Evolutionary conservation across 2,797 vertebrate genomes (phyloP), one percentile per base, ranked within the genome.

Genomic region (Schizopygopsis malacanthus): DNA sequence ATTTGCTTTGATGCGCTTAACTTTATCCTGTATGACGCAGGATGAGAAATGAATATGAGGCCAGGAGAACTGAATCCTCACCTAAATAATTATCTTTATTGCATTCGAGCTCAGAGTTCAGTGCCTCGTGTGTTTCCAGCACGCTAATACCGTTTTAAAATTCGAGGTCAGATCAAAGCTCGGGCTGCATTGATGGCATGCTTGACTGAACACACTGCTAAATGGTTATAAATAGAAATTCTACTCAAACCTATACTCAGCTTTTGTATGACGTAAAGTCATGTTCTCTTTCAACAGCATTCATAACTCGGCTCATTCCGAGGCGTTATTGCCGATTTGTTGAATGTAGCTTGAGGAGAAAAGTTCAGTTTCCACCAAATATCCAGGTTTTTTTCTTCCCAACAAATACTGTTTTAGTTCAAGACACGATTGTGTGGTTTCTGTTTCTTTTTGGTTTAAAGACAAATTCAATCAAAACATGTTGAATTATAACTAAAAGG

Each of bases 141-240:
- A 84, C 41, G 28, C n/a, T 69, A 71, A 72, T 70, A 45, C 61
- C 16, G 2, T 45, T 72, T 61, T 82, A 78, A 67, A 72, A 72
- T 82, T n/a, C 6, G 45, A n/a, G 28, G 50, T 33, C 63, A 65
- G 47, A 22, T 89, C 39, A 79, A 70, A 61, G 70, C 71, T 28
- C 5, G 28, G 33, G 86, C 67, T 28, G 18, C 50, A 56, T 22
- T 52, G 67, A 25, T 47, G 18, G 18, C 54, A 41, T 37, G 56
- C 39, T 43, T 47, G 45, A 88, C 41, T 70, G 78, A 75, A 50
- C 70, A 63, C 25, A 41, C 61, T 75, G 77, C 73, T 86, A 82
- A 65, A 86, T 28, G 15, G 16, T 2, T 33, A 20, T 37, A 76
- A 6, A 33, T 37, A 37, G 6, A 6, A 54, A 39, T 18, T 33